Evolutionary conservation across 2,888 invertebrate genomes (phyloP), one percentile per base, ranked within the genome.

Genomic region (Volucella zonaria): DNA sequence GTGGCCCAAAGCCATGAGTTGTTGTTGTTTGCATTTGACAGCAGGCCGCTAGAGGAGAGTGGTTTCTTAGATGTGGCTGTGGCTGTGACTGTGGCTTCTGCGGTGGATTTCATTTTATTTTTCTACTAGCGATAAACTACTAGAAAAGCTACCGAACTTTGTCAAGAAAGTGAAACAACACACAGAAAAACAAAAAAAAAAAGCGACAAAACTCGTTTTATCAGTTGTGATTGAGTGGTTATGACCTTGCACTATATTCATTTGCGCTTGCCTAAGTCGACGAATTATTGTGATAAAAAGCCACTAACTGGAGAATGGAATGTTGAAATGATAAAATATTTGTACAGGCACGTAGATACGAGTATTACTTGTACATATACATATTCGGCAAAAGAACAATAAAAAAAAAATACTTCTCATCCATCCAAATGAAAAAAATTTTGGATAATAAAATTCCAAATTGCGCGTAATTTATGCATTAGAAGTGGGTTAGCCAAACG

Each of bases 161-260:
- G 4, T 12, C 14, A 23, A 14, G 54, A 52, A 54, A 6, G 54
- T 31, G 6, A 31, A 31, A 31, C 6, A 31, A 31, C 31, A 67
- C 18, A 23, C 2, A 18, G 40, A 40, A 10, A 18, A 15, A 59
- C 49, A 31, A 18, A 47, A 40, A 10, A 18, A 15, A 59, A 54
- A 31, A 49, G 54, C 45, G 51, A 52, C 8, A 43, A 38, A 62
- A 62, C 62, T 52, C 47, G 40, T 70, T 81, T 81, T 76, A 81
- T 82, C 78, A 74, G 73, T 62, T 59, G 23, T 14, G 47, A 42
- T 56, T 49, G 54, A 49, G 58, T 42, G 38, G 43, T 51, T 56
- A 47, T 68, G 78, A 78, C 82, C 82, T 82, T 78, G 82, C 59
- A 70, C 64, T 45, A 45, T 61, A 67, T 82, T 78, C 68, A 64